Conservation (phyloP, 2,113 vertebrate genomes). For the Herpetotheres cachinnans region DNA sequence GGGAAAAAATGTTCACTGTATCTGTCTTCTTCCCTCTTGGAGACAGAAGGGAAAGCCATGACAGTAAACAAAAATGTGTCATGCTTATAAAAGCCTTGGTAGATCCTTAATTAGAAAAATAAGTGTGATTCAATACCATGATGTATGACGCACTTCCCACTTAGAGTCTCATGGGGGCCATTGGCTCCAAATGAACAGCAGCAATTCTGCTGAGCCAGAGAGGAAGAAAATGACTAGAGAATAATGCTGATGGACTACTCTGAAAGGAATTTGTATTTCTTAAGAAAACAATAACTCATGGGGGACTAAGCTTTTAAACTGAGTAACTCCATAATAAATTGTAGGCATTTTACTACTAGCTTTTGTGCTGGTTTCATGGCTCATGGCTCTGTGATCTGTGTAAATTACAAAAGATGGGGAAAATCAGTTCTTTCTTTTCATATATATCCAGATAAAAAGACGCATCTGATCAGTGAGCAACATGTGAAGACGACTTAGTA, state of each 20-base stretch:
- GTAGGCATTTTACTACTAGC: neutral
- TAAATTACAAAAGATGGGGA: neutral
- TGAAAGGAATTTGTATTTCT: neutral
- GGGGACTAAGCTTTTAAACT: neutral
- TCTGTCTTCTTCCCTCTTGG: neutral
- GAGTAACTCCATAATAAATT: neutral
- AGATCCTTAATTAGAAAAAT: neutral
- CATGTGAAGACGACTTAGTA: neutral
- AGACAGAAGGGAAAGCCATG: neutral
- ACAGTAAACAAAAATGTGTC: neutral
- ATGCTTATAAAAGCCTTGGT: neutral
- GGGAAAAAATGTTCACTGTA: neutral
- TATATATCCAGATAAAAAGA: neutral
- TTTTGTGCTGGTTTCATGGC: neutral
- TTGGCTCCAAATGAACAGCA: neutral
- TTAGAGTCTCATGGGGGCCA: neutral
- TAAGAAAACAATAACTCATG: neutral
- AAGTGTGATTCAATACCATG: neutral
- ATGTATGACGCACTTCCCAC: neutral
- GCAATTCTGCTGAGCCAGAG: neutral
- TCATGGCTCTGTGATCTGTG: neutral
- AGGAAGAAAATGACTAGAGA: neutral
- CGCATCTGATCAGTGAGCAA: neutral
- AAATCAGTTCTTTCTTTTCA: neutral
- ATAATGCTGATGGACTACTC: neutral